Evolutionary conservation across 1,140 invertebrate genomes (phyloP), one percentile per base, ranked within the genome.

Genomic region (Phymorhynchus buccinoides): DNA sequence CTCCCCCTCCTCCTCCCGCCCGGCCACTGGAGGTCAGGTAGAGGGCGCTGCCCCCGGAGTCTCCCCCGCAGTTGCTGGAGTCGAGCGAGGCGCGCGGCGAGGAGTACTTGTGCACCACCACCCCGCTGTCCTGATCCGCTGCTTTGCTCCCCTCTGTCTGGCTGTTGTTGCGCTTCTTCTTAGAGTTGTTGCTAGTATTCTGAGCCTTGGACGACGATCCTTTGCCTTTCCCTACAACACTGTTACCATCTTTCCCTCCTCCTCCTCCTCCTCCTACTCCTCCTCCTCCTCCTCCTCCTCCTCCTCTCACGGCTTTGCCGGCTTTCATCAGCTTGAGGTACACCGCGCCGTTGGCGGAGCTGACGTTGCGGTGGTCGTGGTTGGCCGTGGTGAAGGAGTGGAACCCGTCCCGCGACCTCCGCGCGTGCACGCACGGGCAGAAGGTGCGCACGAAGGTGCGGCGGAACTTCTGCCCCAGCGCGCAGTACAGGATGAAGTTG

Each of bases 401-500:
- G 22, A 91, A 89, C 62, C 90, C 84, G 73, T 89, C 88, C 9
- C 87, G 88, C 30, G 84, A 84, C 35, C 79, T 32, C 35, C 75
- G 44, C 22, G 56, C 88, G 44, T n/a, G n/a, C 77, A 90, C 84
- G 62, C 90, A 86, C n/a, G 88, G 81, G 83, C 97, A 98, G 93
- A 98, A 98, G 90, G 97, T 95, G 89, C 96, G 95, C 83, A 98
- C 94, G 93, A 98, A 98, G 56, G 97, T 95, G 62, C 96, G 95
- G 90, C 98, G 97, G 94, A 99, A 99, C 91, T 99, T 99, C 91
- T 98, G 97, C 0, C 98, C 98, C 92, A 99, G 98, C 62, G 98
- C 98, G 85, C 98, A 98, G 93, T 99, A 99, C 86, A 99, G 98
- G 80, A 99, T 96, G 92, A 99, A 99, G 93, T 99, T 99, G 52